A percentile compares a stretch with the other conserved stretches of the same genome.
Evolutionary conservation across 2,797 vertebrate species (phyloP).

Genomic region (Xenops minutus): DNA sequence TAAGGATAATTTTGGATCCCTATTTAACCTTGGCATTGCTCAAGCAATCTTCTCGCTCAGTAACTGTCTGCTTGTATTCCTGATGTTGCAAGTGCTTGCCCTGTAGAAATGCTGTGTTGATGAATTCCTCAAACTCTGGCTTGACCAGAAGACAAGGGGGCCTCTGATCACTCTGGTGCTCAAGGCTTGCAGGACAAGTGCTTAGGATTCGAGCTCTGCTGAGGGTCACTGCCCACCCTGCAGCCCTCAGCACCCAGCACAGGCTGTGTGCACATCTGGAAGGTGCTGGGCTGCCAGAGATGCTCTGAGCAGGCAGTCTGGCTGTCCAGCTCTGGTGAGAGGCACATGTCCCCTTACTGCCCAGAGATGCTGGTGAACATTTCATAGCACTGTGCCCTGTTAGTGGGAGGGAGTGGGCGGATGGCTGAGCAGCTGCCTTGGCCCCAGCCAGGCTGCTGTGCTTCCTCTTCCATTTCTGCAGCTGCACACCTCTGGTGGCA

Average conservation of each 20-base stretch:
- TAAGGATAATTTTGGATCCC: not conserved
- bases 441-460: not conserved
- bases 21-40: not conserved
- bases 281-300: not conserved
- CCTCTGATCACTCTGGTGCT: fast-evolving
- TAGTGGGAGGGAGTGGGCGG: not conserved
- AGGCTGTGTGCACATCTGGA: not conserved
- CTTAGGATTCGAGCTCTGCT: not conserved
- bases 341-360: not conserved
- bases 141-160: not conserved
- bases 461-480: not conserved
- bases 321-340: not conserved
- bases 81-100: not conserved
- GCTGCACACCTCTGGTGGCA: not conserved
- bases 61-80: not conserved
- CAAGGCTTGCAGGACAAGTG: not conserved
- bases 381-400: not conserved
- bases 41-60: not conserved
- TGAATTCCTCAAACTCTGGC: not conserved
- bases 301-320: not conserved
- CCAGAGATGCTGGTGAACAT: not conserved
- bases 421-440: not conserved
- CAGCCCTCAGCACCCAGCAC: not conserved
- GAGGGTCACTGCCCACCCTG: not conserved
- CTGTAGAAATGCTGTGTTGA: not conserved